Evolutionary conservation across 2,888 invertebrate species (phyloP), one percentile per base, ranked within the genome.

Genomic region (Ochropleura leucogaster): DNA sequence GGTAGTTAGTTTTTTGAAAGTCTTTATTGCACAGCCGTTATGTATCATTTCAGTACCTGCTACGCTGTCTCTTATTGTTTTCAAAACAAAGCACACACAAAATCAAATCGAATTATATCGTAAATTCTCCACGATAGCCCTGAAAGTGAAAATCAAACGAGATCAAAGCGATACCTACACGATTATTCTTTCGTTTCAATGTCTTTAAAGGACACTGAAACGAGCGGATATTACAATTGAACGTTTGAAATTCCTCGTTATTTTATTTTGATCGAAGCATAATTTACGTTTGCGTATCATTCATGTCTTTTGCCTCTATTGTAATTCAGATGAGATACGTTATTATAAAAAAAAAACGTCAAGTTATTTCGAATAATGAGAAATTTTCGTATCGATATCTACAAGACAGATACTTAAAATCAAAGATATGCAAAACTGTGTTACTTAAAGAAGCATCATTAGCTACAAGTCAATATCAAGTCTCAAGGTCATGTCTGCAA

Each of bases 181-280:
- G 63, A 80, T 82, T 76, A 77, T 82, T 80, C 84, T 84, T 66
- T 70, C 30, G 30, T 55, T 83, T 71, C 57, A 72, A 75, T 65
- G 60, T 68, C 68, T 67, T 20, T 4, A 7, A 20, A 30, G 46
- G 44, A 30, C 30, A 30, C 30, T 30, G 30, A 30, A 30, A 30
- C 30, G 30, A 30, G 30, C 30, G 30, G 30, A 30, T 30, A 82
- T 82, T 84, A 77, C 72, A 68, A 68, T n/a, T 10, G 46, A 20
- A 53, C 8, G 69, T 40, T 68, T 47, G 64, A 59, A 64, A 63
- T 64, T 83, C 55, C 46, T 64, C 60, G 62, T 60, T 79, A 59
- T 79, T 46, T 55, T 47, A 63, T 77, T 77, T 67, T 46, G 1
- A 40, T 62, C 30, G 46, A 14, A 49, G 42, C 18, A 47, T 47